Percentiles rank a stretch among this genome's conserved stretches.
phyloP scores from a whole-genome alignment of 2,113 vertebrate genomes.

The Vulpes lagopus region DNA sequence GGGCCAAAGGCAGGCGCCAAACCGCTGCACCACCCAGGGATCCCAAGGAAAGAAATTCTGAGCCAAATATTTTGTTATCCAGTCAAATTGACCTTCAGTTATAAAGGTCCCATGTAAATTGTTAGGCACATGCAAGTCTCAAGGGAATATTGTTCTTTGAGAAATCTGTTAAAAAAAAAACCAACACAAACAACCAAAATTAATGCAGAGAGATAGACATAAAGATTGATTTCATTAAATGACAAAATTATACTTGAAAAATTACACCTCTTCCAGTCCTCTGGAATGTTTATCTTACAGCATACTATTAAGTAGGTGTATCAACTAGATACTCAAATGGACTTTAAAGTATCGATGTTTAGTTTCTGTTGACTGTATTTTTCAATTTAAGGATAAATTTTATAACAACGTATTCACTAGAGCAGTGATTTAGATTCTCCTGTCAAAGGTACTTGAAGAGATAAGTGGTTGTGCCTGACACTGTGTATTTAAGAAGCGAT shows the following conservation, averaged over 20 bases:
- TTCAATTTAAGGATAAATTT: slow-evolving; percentile 37
- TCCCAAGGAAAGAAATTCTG: neutral
- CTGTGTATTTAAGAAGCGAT: neutral
- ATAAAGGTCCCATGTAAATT: neutral
- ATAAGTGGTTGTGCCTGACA: neutral
- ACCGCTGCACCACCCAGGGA: too few species aligned
- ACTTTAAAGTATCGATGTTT: neutral
- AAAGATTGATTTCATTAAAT: neutral
- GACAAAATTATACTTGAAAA: neutral
- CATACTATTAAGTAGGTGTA: neutral
- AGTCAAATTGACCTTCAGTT: neutral
- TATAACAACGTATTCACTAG: neutral
- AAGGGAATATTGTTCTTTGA: neutral
- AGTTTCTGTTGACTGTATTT: neutral
- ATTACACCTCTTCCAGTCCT: neutral
- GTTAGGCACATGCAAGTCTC: neutral
- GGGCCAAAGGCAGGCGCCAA: too few species aligned
- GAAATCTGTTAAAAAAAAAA: neutral
- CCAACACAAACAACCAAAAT: neutral
- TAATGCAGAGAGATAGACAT: neutral
- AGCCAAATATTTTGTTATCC: neutral
- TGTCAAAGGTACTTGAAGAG: neutral
- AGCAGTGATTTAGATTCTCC: neutral
- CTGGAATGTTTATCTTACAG: neutral
- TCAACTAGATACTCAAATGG: neutral